Conservation (phyloP, 2,113 vertebrate genomes). For the Anas platyrhynchos region DNA sequence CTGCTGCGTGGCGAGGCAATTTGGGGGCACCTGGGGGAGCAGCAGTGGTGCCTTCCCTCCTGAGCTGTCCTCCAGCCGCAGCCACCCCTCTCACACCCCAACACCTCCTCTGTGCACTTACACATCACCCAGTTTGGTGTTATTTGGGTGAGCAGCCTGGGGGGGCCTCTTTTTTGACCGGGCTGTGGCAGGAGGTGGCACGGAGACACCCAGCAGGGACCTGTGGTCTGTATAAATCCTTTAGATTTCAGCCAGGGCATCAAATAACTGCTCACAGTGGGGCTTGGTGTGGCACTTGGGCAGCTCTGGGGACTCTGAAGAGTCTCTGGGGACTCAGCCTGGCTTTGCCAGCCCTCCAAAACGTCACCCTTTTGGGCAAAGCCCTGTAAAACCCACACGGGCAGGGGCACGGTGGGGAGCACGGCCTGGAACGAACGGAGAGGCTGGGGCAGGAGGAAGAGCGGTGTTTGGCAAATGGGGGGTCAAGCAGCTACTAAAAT, state of each 20-base stretch:
- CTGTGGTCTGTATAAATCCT: neutral
- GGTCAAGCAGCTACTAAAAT: neutral
- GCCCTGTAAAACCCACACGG: neutral
- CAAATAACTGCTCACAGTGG: neutral
- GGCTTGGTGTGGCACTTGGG: neutral
- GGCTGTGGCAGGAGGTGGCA: neutral
- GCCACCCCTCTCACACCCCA: accelerated
- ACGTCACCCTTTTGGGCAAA: neutral
- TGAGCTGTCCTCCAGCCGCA: accelerated
- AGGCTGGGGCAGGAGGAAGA: neutral
- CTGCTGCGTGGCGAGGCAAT: neutral
- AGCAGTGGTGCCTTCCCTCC: neutral
- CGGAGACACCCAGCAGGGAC: neutral
- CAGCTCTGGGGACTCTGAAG: neutral
- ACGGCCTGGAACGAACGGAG: no score
- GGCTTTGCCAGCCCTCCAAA: neutral
- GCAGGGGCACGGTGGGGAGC: no score
- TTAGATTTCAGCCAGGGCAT: neutral
- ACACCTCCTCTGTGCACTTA: accelerated
- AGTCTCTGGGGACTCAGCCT: no score
- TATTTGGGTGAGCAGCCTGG: neutral
- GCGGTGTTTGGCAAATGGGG: accelerated
- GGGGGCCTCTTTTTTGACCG: neutral
- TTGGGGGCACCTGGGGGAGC: neutral
- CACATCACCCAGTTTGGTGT: neutral